Conservation (phyloP, 2,113 vertebrate species). For the Cacatua alba region DNA sequence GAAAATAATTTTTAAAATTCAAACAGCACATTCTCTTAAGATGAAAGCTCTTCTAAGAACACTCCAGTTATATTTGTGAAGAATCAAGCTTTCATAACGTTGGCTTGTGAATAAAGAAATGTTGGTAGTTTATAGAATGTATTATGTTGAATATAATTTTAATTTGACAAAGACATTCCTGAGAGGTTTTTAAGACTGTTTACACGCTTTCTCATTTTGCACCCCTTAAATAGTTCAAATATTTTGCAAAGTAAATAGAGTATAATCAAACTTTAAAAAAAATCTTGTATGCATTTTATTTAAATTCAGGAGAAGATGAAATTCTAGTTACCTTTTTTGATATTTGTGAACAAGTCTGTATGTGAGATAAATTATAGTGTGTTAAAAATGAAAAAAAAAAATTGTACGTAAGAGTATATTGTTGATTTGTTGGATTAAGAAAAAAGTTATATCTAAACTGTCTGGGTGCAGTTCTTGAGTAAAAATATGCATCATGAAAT, state of each 20-base stretch:
- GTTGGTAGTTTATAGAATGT: background rate
- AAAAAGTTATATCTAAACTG: background rate
- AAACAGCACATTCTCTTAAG: background rate
- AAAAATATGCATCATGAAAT: background rate
- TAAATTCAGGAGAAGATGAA: background rate
- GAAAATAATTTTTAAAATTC: conserved; percentile 3
- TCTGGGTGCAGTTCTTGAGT: background rate
- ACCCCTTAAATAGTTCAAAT: background rate
- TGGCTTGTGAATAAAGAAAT: background rate
- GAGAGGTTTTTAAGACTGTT: background rate
- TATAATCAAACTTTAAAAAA: background rate
- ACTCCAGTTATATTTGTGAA: background rate
- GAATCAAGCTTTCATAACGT: background rate
- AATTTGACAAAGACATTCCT: background rate
- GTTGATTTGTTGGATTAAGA: background rate
- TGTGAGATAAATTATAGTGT: background rate
- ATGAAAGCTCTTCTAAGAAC: background rate
- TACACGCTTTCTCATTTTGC: background rate
- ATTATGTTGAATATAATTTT: background rate
- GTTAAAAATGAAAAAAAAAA: background rate
- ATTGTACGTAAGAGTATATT: background rate
- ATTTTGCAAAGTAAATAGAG: background rate
- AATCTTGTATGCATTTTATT: background rate
- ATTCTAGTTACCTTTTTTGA: background rate
- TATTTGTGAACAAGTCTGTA: background rate